Evolutionary conservation across 2,888 invertebrate genomes (phyloP), one percentile per base, ranked within the genome.

Genomic region (Nephrotoma guestfalica): DNA sequence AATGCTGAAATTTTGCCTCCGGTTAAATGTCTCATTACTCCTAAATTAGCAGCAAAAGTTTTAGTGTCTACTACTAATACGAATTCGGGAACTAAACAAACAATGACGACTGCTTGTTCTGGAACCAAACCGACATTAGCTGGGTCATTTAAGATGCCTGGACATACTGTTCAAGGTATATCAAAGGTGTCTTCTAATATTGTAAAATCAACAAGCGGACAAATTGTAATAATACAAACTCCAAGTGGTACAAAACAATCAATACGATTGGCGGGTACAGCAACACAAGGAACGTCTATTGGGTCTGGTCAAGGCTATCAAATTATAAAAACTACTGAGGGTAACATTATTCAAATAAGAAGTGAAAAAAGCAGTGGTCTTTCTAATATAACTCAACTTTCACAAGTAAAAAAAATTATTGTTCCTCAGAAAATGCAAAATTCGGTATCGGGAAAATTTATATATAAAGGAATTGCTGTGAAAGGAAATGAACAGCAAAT

Each of bases 161-260:
- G 71, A 4, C 18, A 18, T 30, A 7, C 41, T 6, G 42, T 42
- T 41, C 84, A 84, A 42, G 84, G 41, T 6, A 15, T 84, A 84
- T 41, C 84, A 84, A 84, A 84, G 42, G 6, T 84, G 15, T 9
- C 84, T 15, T n/a, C 84, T 30, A 71, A 71, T 18, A 18, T 57
- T 6, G 84, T 84, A 6, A 84, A 84, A 41, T 84, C 90, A 1
- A 87, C 91, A 1, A 92, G 92, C 87, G 93, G 93, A 57, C 92
- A 92, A 88, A 89, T 93, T 86, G 88, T 93, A 30, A 90, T 92
- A 57, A 89, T 93, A 18, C 93, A 93, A 86, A 90, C 91, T 47
- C 88, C 88, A 89, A 91, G 91, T 90, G 88, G 88, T 5, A 84
- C 86, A 42, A 41, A 86, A 41, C 87, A 88, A 43, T 57, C 89